These are phyloP conservation scores for Calliopsis andreniformis DNA, from an alignment of 1,140 invertebrate species.

Conservation along the genomic window DNA sequence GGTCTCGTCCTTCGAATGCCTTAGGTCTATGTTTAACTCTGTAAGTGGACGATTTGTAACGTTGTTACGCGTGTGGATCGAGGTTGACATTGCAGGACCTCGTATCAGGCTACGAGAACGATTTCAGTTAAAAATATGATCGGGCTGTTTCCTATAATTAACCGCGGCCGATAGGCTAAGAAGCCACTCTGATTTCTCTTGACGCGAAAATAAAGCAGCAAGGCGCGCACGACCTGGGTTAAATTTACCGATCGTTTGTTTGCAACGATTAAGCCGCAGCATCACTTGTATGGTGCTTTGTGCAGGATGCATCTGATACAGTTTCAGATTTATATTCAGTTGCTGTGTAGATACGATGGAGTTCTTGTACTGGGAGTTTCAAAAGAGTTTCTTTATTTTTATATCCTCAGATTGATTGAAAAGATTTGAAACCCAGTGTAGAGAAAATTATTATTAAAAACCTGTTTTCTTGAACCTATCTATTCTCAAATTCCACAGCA, in stretches of 20 bases:
- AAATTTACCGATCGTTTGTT: constrained; percentile 25
- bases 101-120: not conserved
- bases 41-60: constrained; percentile 13
- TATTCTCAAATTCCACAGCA: too few species aligned
- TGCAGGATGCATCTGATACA: too few species aligned
- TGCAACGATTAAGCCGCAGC: not conserved
- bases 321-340: too few species aligned
- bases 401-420: too few species aligned
- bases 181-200: constrained; percentile 24
- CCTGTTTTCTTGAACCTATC: too few species aligned
- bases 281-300: too few species aligned
- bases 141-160: constrained; percentile 35
- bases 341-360: too few species aligned
- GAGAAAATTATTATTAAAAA: too few species aligned
- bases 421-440: too few species aligned
- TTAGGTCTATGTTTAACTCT: constrained; percentile 10
- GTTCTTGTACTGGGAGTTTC: too few species aligned
- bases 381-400: too few species aligned
- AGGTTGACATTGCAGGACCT: constrained; percentile 30
- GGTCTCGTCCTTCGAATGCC: constrained; percentile 23
- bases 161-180: constrained; percentile 26
- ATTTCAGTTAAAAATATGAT: constrained; percentile 49
- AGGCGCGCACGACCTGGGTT: not conserved
- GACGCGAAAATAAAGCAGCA: constrained; percentile 26
- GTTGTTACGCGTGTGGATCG: constrained; percentile 2